Base-by-base conservation (phyloP, 2,888 invertebrate species). In the Perithous albicinctus region DNA sequence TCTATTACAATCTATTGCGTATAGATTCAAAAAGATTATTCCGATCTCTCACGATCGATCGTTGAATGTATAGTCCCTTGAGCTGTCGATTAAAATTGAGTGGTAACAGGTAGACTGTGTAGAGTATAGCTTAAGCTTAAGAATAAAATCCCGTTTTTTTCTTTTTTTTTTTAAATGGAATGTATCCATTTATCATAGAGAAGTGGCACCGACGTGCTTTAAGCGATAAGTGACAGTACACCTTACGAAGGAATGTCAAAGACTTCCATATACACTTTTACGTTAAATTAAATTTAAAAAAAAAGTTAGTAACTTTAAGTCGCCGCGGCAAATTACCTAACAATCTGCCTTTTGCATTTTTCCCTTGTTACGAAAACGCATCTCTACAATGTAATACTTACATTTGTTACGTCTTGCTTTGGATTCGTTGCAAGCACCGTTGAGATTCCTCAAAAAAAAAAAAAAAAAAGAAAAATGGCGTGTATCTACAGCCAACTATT, bases 171-270 rank as follows among this genome's bases (percentile, higher is more conserved):
- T 59, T n/a, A 8, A 61, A 67, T 81, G 77, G 81, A 78, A 78
- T 38, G 54, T 59, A 51, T 56, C 38, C 23, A 74, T 61, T 72
- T 63, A 10, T 59, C 10, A 75, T n/a, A 56, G n/a, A n/a, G n/a
- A 64, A 80, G 23, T 51, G 41, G 46, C 63, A 59, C 61, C 48
- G 48, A 64, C 23, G 20, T 67, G 48, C 46, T 51, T 32, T 10
- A 51, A 63, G 29, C 46, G 56, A 51, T 46, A 67, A 51, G 23
- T 43, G 23, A 23, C 63, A 38, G 23, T 63, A 67, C 41, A 67
- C 20, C 46, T 72, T n/a, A 51, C 41, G 32, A 67, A 73, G 72
- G 76, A 80, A 80, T 77, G 80, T 72, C 64, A 18, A 59, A 38
- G 12, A 35, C 20, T 29, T 61, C 20, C 20, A 56, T 38, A 26